Percentiles rank a stretch among this genome's conserved stretches.
Conservation (phyloP, 2,888 invertebrate species). For the Syritta pipiens region DNA sequence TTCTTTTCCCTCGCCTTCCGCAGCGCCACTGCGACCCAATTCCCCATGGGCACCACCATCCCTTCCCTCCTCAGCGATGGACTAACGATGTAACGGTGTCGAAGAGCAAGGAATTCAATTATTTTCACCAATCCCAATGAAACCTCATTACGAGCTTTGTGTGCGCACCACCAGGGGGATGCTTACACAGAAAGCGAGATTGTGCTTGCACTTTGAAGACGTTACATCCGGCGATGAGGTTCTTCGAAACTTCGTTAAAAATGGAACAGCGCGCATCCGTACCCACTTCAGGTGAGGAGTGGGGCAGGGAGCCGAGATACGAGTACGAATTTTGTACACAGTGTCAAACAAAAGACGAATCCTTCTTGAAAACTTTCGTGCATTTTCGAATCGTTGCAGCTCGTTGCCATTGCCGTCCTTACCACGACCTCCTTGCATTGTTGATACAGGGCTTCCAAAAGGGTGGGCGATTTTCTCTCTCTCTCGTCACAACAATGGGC, state of each 20-base stretch:
- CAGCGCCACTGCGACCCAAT: too few species aligned
- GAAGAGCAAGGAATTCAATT: constrained; percentile 56
- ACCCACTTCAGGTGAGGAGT: too few species aligned
- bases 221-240: constrained; percentile 37
- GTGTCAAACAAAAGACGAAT: constrained; percentile 7
- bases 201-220: constrained; percentile 30
- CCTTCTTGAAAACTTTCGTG: constrained; percentile 31
- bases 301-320: too few species aligned
- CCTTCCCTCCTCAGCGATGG: background rate
- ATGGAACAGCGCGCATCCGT: constrained; percentile 25
- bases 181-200: constrained; percentile 24
- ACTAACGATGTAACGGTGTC: constrained; percentile 55
- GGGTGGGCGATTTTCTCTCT: background rate
- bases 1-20: background rate
- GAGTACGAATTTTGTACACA: too few species aligned
- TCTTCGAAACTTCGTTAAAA: constrained; percentile 30
- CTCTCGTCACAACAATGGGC: constrained; percentile 7
- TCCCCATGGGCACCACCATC: background rate
- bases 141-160: constrained; percentile 58
- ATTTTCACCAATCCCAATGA: constrained; percentile 47
- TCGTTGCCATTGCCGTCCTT: background rate
- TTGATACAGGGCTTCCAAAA: constrained; percentile 14
- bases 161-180: constrained; percentile 9
- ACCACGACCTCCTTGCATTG: constrained; percentile 15
- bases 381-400: background rate